Percentiles rank a stretch among this genome's conserved stretches.
These are phyloP conservation scores for Crotalus helleri DNA, from an alignment of 2,113 vertebrate species.

Conservation along the genomic window DNA sequence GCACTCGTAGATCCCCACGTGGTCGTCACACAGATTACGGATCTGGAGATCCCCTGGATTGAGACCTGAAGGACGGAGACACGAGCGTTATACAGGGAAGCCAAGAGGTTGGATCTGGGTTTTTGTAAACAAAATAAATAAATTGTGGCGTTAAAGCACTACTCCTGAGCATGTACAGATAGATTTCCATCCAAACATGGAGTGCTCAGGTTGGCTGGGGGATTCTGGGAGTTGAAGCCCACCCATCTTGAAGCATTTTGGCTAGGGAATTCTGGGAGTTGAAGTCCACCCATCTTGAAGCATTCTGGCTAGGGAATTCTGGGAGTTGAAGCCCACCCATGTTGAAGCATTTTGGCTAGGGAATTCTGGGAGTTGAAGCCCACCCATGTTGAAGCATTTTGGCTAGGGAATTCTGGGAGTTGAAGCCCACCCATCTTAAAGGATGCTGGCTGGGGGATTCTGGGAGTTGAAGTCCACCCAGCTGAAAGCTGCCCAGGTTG, in stretches of 20 bases:
- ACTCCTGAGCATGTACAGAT: neutral
- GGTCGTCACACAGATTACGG: constrained; percentile 70
- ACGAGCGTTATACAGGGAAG: neutral
- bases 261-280: neutral
- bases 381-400: too few species aligned
- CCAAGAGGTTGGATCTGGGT: neutral
- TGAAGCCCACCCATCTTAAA: too few species aligned
- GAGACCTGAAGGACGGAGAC: constrained; percentile 53
- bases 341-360: too few species aligned
- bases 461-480: neutral
- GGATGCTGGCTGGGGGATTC: too few species aligned
- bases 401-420: too few species aligned
- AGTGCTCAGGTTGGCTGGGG: neutral
- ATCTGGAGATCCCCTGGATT: constrained; percentile 77
- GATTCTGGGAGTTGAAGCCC: neutral
- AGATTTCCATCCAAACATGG: neutral
- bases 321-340: too few species aligned
- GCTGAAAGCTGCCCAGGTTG: neutral
- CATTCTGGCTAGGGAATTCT: neutral
- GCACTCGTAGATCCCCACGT: constrained; percentile 79
- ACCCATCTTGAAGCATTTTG: neutral
- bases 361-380: too few species aligned
- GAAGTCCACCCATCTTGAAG: neutral
- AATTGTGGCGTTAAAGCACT: neutral
- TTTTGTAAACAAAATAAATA: neutral